phyloP scores from a whole-genome alignment of 2,888 invertebrate species.

The Diadegma fenestrale region DNA sequence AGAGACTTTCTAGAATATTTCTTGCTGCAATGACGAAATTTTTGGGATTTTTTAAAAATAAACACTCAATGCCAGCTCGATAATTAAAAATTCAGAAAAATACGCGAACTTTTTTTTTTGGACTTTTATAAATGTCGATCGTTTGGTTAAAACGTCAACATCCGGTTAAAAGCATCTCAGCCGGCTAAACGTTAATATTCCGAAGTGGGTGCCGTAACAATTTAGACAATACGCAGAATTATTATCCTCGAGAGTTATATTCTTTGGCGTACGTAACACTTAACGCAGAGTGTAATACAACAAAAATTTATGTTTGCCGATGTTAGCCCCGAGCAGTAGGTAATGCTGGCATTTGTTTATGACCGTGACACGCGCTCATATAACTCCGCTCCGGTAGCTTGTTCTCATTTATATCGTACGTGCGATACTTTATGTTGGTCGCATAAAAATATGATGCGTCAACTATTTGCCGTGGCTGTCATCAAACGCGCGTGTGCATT shows the following conservation, averaged over 20 bases:
- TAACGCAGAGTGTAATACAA: constrained; percentile 17
- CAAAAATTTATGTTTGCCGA: background rate
- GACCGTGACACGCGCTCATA: constrained; percentile 77
- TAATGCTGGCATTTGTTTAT: constrained; percentile 77
- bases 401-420: constrained; percentile 64
- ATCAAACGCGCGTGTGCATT: constrained; percentile 58
- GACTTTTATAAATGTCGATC: constrained; percentile 48
- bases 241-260: constrained; percentile 70
- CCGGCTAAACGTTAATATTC: constrained; percentile 79
- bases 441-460: constrained; percentile 78
- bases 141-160: constrained; percentile 73
- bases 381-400: constrained; percentile 56
- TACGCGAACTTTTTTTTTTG: background rate
- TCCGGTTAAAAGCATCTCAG: constrained; percentile 74
- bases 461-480: constrained; percentile 66
- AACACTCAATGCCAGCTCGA: too few relatives aligned
- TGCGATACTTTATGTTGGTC: constrained; percentile 79
- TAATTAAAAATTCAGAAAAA: background rate
- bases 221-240: constrained; percentile 79
- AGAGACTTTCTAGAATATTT: too few relatives aligned
- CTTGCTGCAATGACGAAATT: too few relatives aligned
- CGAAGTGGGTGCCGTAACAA: constrained; percentile 69
- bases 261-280: constrained; percentile 36
- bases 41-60: too few relatives aligned
- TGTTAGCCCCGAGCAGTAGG: constrained; percentile 62